Evolutionary conservation across 2,113 vertebrate species (phyloP).

Genomic region (Ivindomyrus marchei): DNA sequence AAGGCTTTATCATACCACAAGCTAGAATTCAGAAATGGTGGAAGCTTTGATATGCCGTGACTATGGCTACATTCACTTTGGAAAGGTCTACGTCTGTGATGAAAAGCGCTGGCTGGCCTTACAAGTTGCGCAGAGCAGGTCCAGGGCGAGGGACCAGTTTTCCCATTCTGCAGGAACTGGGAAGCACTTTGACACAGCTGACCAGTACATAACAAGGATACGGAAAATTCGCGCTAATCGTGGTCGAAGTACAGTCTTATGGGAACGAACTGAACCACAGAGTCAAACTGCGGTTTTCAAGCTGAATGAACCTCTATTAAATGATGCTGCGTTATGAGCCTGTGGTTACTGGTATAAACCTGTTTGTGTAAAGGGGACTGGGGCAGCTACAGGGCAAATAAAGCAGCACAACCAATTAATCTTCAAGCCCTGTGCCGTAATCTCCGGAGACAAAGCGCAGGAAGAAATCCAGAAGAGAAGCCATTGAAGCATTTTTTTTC

Average conservation of each 20-base stretch:
- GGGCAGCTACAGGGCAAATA: not conserved
- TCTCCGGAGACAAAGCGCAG: not conserved
- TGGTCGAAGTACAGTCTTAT: not conserved
- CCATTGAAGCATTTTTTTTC: not conserved
- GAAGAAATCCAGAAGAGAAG: not conserved
- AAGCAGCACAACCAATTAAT: not conserved
- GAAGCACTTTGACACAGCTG: not conserved
- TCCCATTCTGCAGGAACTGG: not conserved
- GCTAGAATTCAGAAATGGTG: not conserved
- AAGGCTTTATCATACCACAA: not conserved
- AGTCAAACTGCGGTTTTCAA: not conserved
- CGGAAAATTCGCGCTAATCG: not conserved
- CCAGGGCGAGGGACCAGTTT: not conserved
- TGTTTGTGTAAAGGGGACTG: not conserved
- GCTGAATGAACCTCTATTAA: not conserved
- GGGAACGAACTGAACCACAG: not conserved
- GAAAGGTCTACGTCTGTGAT: not conserved
- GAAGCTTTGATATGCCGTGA: not conserved
- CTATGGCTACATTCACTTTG: not conserved
- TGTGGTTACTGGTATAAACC: not conserved
- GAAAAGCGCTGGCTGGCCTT: too few relatives aligned
- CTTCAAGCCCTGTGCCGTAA: not conserved
- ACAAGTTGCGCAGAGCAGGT: not conserved
- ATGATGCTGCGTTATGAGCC: not conserved
- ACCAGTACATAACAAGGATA: not conserved